Conservation (phyloP, 2,888 invertebrate species). For the Halictus ligatus region DNA sequence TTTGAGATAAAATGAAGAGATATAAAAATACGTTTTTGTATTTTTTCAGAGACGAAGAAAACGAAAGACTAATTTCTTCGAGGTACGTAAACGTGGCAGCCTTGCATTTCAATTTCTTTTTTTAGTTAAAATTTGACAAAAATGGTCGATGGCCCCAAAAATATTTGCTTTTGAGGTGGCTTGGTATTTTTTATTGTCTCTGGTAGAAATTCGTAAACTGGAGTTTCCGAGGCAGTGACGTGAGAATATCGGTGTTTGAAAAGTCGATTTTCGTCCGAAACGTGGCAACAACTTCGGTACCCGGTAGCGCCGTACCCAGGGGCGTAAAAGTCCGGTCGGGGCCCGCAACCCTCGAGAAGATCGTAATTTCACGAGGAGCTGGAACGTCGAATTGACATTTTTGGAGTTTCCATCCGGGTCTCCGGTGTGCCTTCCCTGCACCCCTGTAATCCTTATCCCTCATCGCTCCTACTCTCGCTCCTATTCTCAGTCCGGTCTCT, state of each 20-base stretch:
- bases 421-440: slow-evolving; percentile 43
- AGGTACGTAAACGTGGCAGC: too few species aligned
- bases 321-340: slow-evolving; percentile 24
- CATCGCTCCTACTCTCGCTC: slow-evolving; percentile 72
- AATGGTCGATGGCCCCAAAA: background rate
- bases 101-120: too few species aligned
- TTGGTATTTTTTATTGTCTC: background rate
- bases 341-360: slow-evolving; percentile 45
- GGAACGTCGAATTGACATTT: slow-evolving; percentile 68
- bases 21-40: too few species aligned
- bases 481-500: slow-evolving; percentile 76
- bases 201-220: background rate
- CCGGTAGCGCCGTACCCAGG: background rate
- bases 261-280: background rate
- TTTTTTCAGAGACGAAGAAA: background rate
- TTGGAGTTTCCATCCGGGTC: slow-evolving; percentile 47
- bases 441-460: slow-evolving; percentile 73
- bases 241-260: background rate
- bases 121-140: background rate
- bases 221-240: background rate
- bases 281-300: background rate
- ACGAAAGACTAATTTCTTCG: background rate
- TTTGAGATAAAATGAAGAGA: too few species aligned
- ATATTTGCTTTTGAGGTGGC: background rate
- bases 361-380: slow-evolving; percentile 58